Conservation (phyloP, 2,797 vertebrate genomes). For the Orientallactaga sibirica region DNA sequence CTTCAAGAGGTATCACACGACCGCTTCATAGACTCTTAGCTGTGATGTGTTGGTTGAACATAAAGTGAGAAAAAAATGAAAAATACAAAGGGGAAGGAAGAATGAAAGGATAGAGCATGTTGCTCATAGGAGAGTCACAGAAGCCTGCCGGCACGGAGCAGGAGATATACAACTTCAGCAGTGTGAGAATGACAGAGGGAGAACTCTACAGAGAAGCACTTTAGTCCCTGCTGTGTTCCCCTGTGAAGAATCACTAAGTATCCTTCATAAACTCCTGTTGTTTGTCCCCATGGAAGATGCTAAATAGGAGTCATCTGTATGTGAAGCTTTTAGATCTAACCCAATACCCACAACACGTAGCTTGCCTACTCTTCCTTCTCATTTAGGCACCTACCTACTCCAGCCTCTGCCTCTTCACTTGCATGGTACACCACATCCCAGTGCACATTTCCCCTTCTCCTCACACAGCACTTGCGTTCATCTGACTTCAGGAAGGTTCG, state of each 20-base stretch:
- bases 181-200: not conserved
- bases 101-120: not conserved
- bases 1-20: not conserved
- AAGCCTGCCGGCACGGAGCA: not conserved
- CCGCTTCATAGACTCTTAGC: not conserved
- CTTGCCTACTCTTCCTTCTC: not conserved
- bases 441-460: not conserved
- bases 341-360: not conserved
- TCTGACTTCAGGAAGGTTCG: not conserved
- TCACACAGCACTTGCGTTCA: not conserved
- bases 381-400: not conserved
- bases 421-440: not conserved
- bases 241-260: conserved; percentile 2
- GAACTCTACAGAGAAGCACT: not conserved
- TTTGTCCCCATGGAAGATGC: not conserved
- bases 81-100: not conserved
- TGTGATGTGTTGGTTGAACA: not conserved
- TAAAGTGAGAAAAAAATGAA: not conserved
- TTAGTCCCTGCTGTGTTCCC: not conserved
- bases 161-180: not conserved
- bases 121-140: not conserved
- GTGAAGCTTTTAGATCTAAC: conserved; percentile 4
- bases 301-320: not conserved
- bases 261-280: conserved; percentile 28
- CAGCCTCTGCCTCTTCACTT: not conserved